Evolutionary conservation across 2,888 invertebrate species (phyloP).

Genomic region (Chloroclysta siterata): DNA sequence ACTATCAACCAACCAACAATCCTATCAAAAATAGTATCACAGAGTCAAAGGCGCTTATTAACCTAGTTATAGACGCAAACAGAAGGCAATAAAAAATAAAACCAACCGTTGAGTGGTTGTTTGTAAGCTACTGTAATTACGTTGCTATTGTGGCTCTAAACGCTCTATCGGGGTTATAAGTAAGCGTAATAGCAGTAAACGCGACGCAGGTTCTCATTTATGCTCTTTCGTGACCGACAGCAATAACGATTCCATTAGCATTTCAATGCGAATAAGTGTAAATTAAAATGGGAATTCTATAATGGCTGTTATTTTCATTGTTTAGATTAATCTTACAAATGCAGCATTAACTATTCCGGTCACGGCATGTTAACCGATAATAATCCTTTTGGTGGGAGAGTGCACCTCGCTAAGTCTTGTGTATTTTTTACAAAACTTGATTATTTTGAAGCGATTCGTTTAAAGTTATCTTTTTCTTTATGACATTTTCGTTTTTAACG

Average conservation of each 20-base stretch:
- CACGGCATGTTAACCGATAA: slow-evolving; percentile 47
- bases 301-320: slow-evolving; percentile 51
- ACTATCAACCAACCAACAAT: slow-evolving; percentile 21
- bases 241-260: slow-evolving; percentile 70
- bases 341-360: slow-evolving; percentile 50
- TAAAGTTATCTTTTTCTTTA: slow-evolving; percentile 1
- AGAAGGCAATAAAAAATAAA: slow-evolving; percentile 50
- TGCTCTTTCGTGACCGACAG: slow-evolving; percentile 66
- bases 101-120: slow-evolving; percentile 59
- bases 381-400: slow-evolving; percentile 13
- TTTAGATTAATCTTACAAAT: slow-evolving; percentile 53
- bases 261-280: slow-evolving; percentile 65
- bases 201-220: slow-evolving; percentile 60
- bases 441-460: slow-evolving; percentile 2
- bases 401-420: slow-evolving; percentile 14
- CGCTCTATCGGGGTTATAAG: slow-evolving; percentile 62
- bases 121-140: slow-evolving; percentile 57
- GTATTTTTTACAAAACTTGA: background rate
- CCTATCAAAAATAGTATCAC: slow-evolving; percentile 34
- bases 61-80: slow-evolving; percentile 43
- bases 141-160: slow-evolving; percentile 57
- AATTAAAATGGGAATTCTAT: slow-evolving; percentile 59
- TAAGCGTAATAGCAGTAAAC: slow-evolving; percentile 52
- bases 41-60: slow-evolving; percentile 48
- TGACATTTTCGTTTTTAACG: slow-evolving; percentile 24